Percentiles rank a stretch among this genome's conserved stretches.
Evolutionary conservation across 2,797 vertebrate genomes (phyloP).

Genomic region (Pseudomugil gertrudae): DNA sequence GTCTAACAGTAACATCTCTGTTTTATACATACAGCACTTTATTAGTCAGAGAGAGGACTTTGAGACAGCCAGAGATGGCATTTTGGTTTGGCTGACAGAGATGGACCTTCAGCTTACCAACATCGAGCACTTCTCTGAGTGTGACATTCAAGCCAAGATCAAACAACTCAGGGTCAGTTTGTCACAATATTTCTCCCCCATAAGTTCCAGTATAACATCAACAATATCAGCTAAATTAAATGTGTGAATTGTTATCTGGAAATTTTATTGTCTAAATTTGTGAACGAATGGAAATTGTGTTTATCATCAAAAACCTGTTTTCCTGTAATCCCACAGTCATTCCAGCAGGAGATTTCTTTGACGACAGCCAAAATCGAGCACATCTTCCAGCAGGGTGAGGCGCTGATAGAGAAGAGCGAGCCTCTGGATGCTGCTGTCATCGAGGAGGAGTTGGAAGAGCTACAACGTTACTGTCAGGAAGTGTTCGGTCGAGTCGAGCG

Average conservation of each 20-base stretch:
- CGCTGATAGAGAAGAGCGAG: slow-evolving; percentile 94
- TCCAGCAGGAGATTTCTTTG: slow-evolving; percentile 95
- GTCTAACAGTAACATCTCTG: slow-evolving; percentile 18
- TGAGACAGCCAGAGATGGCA: slow-evolving; percentile 91
- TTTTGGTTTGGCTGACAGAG: slow-evolving; percentile 97
- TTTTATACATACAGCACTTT: slow-evolving; percentile 87
- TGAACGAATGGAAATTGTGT: slow-evolving; percentile 6
- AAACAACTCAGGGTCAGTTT: slow-evolving; percentile 92
- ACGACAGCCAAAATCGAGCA: slow-evolving; percentile 92
- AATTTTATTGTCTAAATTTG: background rate
- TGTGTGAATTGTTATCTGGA: background rate
- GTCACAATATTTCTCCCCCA: background rate
- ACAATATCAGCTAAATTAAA: background rate
- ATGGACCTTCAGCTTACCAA: slow-evolving; percentile 99
- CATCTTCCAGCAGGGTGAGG: slow-evolving; percentile 91
- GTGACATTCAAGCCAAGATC: slow-evolving; percentile 97
- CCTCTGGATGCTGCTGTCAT: slow-evolving; percentile 94
- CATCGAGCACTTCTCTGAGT: slow-evolving; percentile 98
- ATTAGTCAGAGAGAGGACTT: slow-evolving; percentile 97
- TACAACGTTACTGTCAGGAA: slow-evolving; percentile 93
- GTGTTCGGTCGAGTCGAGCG: slow-evolving; percentile 96
- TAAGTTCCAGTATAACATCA: background rate
- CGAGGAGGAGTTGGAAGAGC: slow-evolving; percentile 95
- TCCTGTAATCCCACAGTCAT: slow-evolving; percentile 81
- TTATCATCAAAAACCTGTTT: background rate